Evolutionary conservation across 2,113 vertebrate species (phyloP).

Genomic region (Larimichthys polyactis): DNA sequence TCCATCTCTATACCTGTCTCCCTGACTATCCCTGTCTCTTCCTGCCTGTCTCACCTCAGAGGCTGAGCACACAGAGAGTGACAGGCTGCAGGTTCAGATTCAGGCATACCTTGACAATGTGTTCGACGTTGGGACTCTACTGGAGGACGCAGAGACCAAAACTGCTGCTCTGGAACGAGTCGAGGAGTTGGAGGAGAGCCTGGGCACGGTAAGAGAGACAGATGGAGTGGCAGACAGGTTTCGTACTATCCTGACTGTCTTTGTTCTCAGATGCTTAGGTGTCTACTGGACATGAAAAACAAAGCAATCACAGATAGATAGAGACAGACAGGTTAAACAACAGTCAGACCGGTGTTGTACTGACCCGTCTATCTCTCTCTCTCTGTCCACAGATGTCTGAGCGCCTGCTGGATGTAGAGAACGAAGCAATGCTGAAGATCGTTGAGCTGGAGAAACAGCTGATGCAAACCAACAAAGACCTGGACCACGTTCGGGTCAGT

Average conservation of each 20-base stretch:
- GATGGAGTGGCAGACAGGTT: not conserved
- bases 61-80: conserved; percentile 96
- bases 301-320: conserved; percentile 80
- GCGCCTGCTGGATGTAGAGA: conserved; percentile 95
- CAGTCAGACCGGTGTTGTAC: not conserved
- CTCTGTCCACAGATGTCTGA: conserved; percentile 88
- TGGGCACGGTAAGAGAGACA: conserved; percentile 87
- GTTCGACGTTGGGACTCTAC: conserved; percentile 95
- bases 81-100: conserved; percentile 98
- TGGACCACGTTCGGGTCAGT: conserved; percentile 93
- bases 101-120: conserved; percentile 98
- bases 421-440: conserved; percentile 98
- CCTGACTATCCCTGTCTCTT: not conserved
- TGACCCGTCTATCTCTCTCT: not conserved
- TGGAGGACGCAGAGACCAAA: conserved; percentile 98
- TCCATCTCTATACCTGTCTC: not conserved
- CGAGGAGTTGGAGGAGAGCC: conserved; percentile 96
- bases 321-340: not conserved
- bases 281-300: conserved; percentile 94
- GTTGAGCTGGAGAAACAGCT: conserved; percentile 99
- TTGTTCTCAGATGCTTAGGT: conserved; percentile 88
- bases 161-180: conserved; percentile 96
- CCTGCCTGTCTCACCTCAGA: conserved; percentile 78
- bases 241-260: not conserved
- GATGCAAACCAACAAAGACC: conserved; percentile 98